Evolutionary conservation across 2,888 invertebrate species (phyloP).

Genomic region (Ophraella communa): DNA sequence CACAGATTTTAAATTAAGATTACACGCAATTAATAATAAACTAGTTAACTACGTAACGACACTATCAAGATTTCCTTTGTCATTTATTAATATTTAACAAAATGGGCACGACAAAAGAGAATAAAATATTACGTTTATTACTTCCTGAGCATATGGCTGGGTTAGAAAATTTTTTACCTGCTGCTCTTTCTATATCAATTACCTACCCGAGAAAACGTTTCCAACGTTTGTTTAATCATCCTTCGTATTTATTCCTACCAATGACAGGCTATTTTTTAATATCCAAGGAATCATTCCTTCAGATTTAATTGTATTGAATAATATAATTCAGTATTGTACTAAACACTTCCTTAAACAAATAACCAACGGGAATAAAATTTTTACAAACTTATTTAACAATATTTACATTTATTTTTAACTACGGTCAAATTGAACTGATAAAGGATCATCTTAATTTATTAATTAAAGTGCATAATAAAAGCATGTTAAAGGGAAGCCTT

Average conservation of each 20-base stretch:
- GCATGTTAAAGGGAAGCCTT: too few species aligned
- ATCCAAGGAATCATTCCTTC: constrained; percentile 1
- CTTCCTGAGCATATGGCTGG: constrained; percentile 56
- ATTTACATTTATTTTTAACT: too few species aligned
- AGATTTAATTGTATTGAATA: too few species aligned
- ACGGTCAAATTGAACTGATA: too few species aligned
- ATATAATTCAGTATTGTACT: too few species aligned
- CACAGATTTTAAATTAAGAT: constrained; percentile 59
- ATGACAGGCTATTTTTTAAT: constrained; percentile 27
- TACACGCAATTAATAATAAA: constrained; percentile 57
- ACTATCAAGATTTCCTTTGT: constrained; percentile 58
- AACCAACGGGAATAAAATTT: too few species aligned
- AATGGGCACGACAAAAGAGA: constrained; percentile 55
- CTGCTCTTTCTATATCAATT: constrained; percentile 21
- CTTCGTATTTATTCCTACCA: background rate
- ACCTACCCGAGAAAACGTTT: constrained; percentile 34
- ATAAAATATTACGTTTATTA: constrained; percentile 54
- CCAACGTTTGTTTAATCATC: constrained; percentile 24
- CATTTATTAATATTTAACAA: constrained; percentile 59
- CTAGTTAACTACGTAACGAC: constrained; percentile 58
- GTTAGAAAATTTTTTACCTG: constrained; percentile 52
- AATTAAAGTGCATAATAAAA: too few species aligned
- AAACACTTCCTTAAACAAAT: too few species aligned
- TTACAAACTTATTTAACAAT: too few species aligned
- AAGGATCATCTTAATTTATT: too few species aligned